Conservation (phyloP, 2,797 vertebrate genomes). For the Harpagifer antarcticus region DNA sequence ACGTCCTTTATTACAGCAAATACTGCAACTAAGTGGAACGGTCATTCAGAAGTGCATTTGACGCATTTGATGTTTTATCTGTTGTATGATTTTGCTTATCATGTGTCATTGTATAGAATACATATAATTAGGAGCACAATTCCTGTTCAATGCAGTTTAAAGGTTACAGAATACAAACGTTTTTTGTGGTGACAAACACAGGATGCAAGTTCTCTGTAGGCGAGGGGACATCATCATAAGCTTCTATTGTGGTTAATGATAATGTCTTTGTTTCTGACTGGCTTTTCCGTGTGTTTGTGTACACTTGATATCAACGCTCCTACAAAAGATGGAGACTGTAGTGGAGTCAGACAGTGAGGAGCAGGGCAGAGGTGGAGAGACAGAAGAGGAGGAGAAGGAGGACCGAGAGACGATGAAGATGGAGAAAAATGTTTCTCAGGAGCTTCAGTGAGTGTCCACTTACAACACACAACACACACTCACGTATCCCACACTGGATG, state of each 20-base stretch:
- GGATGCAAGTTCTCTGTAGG: too few relatives aligned
- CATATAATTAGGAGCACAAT: too few relatives aligned
- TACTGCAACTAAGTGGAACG: too few relatives aligned
- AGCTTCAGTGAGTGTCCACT: slow-evolving; percentile 7
- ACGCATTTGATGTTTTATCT: too few relatives aligned
- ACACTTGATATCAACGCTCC: not conserved
- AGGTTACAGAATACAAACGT: too few relatives aligned
- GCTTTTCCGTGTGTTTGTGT: not conserved
- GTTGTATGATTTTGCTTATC: too few relatives aligned
- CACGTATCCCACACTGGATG: slow-evolving; percentile 10
- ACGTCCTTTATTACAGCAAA: too few relatives aligned
- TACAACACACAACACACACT: not conserved
- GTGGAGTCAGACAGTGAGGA: slow-evolving; percentile 10
- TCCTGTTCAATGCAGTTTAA: too few relatives aligned
- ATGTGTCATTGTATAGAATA: too few relatives aligned
- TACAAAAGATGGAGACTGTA: slow-evolving; percentile 18
- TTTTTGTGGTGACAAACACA: too few relatives aligned
- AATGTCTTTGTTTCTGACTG: not conserved
- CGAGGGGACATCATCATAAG: not conserved
- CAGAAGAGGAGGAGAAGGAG: not conserved
- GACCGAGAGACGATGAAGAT: not conserved
- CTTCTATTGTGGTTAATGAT: not conserved
- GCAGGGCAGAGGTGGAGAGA: not conserved
- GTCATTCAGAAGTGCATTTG: too few relatives aligned
- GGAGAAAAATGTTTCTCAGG: not conserved